Evolutionary conservation across 2,113 vertebrate species (phyloP).

Genomic region (Bubalus kerabau): DNA sequence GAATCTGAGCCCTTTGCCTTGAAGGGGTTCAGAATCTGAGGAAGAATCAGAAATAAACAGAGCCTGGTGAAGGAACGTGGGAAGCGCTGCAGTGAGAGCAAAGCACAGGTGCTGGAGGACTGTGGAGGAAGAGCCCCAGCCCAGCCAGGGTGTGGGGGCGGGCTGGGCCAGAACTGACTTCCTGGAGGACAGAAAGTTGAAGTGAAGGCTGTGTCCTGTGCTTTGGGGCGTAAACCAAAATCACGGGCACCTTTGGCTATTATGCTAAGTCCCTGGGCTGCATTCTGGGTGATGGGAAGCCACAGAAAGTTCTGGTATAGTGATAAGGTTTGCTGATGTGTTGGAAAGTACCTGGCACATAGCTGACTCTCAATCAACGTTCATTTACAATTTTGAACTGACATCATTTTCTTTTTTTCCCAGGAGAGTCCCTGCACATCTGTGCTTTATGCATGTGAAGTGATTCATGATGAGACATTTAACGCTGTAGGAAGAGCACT

Average conservation of each 20-base stretch:
- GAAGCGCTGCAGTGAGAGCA: background rate
- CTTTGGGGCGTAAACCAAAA: background rate
- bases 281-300: background rate
- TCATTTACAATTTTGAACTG: background rate
- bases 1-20: background rate
- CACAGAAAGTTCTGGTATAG: background rate
- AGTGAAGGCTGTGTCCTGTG: background rate
- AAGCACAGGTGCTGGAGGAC: rapidly evolving
- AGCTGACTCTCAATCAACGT: background rate
- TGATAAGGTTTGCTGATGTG: background rate
- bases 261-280: background rate
- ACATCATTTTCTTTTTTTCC: background rate
- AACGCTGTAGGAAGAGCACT: background rate
- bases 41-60: background rate
- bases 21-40: background rate
- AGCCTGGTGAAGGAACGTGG: background rate
- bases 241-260: background rate
- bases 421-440: background rate
- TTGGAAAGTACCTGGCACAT: background rate
- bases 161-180: background rate
- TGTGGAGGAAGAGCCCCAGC: background rate
- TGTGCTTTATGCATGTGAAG: background rate
- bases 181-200: background rate
- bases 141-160: rapidly evolving
- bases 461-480: background rate